Evolutionary conservation across 1,140 invertebrate genomes (phyloP).

Genomic region (Drosophila pruinosa): DNA sequence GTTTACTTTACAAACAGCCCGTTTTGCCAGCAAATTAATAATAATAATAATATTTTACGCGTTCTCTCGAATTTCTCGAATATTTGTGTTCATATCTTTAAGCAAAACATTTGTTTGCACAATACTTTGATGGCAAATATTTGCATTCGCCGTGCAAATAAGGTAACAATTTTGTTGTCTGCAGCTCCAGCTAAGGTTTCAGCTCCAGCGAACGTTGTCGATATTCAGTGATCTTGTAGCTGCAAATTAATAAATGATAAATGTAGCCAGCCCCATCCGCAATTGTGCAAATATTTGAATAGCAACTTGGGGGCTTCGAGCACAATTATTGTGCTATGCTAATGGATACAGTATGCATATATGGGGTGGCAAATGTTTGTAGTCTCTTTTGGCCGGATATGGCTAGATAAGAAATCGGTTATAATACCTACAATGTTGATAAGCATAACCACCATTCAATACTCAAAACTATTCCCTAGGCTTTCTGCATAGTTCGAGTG

Average conservation of each 20-base stretch:
- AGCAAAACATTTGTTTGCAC: constrained; percentile 57
- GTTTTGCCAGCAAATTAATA: constrained; percentile 45
- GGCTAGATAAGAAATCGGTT: constrained; percentile 29
- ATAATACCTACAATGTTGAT: constrained; percentile 8
- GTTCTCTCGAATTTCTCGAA: too few relatives aligned
- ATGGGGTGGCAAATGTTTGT: neutral
- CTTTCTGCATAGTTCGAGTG: constrained; percentile 3
- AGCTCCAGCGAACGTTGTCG: constrained; percentile 21
- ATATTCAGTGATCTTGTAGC: constrained; percentile 73
- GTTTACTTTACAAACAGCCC: constrained; percentile 9
- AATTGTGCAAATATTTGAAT: constrained; percentile 70
- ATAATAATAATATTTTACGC: constrained; percentile 6
- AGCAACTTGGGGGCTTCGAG: constrained; percentile 41
- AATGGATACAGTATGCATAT: constrained; percentile 36
- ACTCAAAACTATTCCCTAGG: neutral
- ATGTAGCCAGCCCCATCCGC: constrained; percentile 28
- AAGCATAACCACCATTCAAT: constrained; percentile 30
- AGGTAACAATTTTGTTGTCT: constrained; percentile 6
- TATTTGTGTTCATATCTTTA: constrained; percentile 27
- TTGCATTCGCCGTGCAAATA: constrained; percentile 63
- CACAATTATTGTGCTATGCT: constrained; percentile 43
- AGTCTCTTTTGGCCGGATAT: constrained; percentile 30
- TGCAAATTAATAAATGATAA: constrained; percentile 77
- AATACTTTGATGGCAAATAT: constrained; percentile 70
- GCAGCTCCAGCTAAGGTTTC: neutral